Evolutionary conservation across 2,888 invertebrate genomes (phyloP), one percentile per base, ranked within the genome.

Genomic region (Morinoia aosen): DNA sequence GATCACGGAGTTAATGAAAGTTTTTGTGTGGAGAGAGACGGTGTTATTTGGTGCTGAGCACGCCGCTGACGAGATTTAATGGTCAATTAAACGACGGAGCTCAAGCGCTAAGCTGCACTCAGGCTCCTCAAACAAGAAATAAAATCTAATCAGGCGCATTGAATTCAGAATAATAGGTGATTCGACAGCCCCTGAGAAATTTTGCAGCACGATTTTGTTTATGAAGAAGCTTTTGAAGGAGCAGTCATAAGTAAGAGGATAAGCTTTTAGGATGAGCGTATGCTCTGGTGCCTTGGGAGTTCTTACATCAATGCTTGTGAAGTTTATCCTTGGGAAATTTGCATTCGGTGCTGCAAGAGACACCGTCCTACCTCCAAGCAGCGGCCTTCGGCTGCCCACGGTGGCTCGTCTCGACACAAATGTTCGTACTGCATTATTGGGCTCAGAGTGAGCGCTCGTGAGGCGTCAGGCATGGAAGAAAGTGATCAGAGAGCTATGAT

Each of bases 131-230:
- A 76, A 33, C 76, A 76, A 76, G 76, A 76, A 76, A 76, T 76
- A 76, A 76, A 76, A 76, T 76, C 76, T 76, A 76, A 76, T 76
- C 76, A 76, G 76, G 76, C 76, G 76, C 33, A 76, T 76, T 76
- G 25, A 76, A 76, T 76, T 76, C 76, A 76, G 33, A 76, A 76
- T 76, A 76, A 76, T 33, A 33, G 76, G 76, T 76, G 76, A 76
- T 76, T 76, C 76, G 76, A 76, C 76, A 76, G 76, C 76, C 76
- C 8, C 25, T 10, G 76, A 76, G 19, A 76, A 16, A 33, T 76
- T 76, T 76, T 33, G 76, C 19, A 25, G 76, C 76, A 33, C 76
- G 33, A 76, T 76, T 33, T 76, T 33, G 33, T 76, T 33, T 33
- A 76, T 76, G 76, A 76, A 25, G 25, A 33, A 76, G 76, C 76